phyloP scores from a whole-genome alignment of 2,113 vertebrate species.

The Lasiurus borealis region DNA sequence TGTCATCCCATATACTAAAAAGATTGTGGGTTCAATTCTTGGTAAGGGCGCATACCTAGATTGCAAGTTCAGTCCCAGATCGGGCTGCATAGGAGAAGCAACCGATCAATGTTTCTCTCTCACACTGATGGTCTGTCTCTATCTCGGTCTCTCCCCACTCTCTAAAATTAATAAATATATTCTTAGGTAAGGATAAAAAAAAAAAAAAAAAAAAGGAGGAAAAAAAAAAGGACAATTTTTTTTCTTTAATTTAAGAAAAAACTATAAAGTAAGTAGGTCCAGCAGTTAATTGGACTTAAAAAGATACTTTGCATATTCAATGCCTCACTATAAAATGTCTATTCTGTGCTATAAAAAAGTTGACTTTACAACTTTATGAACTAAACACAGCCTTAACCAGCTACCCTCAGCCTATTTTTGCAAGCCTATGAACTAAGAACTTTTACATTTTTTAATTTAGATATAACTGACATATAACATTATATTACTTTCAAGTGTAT shows the following conservation, averaged over 20 bases:
- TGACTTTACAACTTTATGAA: conserved; percentile 18
- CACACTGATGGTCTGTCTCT: not conserved
- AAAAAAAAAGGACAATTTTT: not conserved
- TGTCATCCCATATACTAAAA: not conserved
- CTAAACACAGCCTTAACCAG: not conserved
- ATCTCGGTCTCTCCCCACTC: not conserved
- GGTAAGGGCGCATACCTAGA: not conserved
- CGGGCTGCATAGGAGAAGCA: not conserved
- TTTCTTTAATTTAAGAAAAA: conserved; percentile 37
- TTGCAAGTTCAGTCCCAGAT: not conserved
- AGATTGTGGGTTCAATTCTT: not conserved
- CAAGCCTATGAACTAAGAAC: conserved; percentile 11
- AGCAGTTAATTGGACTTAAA: not conserved
- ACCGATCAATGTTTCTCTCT: not conserved
- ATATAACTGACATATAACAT: not conserved
- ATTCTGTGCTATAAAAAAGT: not conserved
- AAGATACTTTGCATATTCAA: conserved; percentile 34
- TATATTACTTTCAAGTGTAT: conserved; percentile 21
- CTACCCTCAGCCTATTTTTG: not conserved
- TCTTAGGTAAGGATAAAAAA: not conserved
- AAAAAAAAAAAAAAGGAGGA: not conserved
- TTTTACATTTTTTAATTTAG: conserved; percentile 46
- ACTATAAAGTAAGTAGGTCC: not conserved
- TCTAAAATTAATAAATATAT: not conserved
- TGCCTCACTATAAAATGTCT: not conserved